phyloP scores from a whole-genome alignment of 2,888 invertebrate genomes.

The Lypha dubia region DNA sequence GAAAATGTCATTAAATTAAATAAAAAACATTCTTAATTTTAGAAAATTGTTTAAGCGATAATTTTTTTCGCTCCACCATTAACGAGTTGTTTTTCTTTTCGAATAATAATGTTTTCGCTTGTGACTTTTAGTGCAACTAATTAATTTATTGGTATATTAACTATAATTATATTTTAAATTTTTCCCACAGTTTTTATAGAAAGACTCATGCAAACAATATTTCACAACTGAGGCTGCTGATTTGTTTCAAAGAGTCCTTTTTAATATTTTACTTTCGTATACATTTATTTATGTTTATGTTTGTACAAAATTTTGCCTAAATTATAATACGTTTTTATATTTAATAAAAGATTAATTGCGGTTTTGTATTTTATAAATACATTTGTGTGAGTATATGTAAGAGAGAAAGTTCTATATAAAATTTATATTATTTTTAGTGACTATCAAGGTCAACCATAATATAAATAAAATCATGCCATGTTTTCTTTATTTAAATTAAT shows the following conservation, averaged over 20 bases:
- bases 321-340: not conserved
- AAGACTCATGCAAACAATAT: too few relatives aligned
- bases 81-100: not conserved
- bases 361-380: not conserved
- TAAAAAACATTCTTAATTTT: too few relatives aligned
- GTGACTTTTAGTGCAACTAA: not conserved
- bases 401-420: constrained; percentile 13
- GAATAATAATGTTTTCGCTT: not conserved
- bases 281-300: too few relatives aligned
- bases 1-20: too few relatives aligned
- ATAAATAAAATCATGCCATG: constrained; percentile 24
- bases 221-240: too few relatives aligned
- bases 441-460: constrained; percentile 61
- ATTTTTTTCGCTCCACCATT: too few relatives aligned
- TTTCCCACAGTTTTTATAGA: too few relatives aligned
- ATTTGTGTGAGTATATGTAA: not conserved
- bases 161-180: constrained; percentile 13
- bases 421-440: constrained; percentile 57
- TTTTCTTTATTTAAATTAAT: constrained; percentile 7
- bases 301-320: not conserved
- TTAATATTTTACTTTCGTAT: not conserved
- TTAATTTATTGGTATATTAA: constrained; percentile 34
- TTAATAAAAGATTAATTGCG: constrained; percentile 36
- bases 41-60: too few relatives aligned
- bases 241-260: not conserved